These are phyloP conservation scores for Phymatocera aterrima DNA, from an alignment of 2,888 invertebrate species.

Conservation along the genomic window DNA sequence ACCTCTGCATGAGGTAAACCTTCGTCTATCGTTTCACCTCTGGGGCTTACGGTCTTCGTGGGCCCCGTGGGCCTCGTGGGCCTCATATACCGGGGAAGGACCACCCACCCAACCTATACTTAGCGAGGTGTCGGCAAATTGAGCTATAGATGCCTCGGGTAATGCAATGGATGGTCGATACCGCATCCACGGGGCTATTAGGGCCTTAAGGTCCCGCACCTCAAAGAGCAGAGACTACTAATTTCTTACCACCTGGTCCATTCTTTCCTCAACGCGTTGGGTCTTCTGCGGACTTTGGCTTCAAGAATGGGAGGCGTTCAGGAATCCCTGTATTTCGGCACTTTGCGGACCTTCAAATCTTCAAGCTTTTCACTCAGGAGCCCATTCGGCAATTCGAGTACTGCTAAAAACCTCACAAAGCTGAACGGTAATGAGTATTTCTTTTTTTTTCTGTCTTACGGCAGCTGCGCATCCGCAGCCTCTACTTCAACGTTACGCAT, in stretches of 20 bases:
- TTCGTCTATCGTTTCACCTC: slow-evolving; percentile 39
- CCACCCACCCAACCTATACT: slow-evolving; percentile 74
- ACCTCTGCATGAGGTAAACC: slow-evolving; percentile 45
- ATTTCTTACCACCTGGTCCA: slow-evolving; percentile 71
- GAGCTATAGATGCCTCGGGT: slow-evolving; percentile 73
- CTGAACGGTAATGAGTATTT: not conserved
- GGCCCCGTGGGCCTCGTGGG: slow-evolving; percentile 33
- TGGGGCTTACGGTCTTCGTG: slow-evolving; percentile 26
- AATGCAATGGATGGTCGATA: slow-evolving; percentile 70
- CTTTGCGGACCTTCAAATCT: slow-evolving; percentile 19
- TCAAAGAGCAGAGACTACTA: slow-evolving; percentile 59
- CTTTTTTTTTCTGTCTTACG: not conserved
- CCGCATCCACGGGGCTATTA: slow-evolving; percentile 68
- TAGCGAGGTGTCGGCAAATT: slow-evolving; percentile 75
- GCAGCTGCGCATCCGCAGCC: not conserved
- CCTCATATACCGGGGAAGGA: slow-evolving; percentile 55
- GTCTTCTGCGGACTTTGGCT: slow-evolving; percentile 20
- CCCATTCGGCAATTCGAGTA: not conserved
- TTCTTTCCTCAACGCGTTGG: slow-evolving; percentile 54
- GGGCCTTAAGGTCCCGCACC: slow-evolving; percentile 53
- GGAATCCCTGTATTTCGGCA: slow-evolving; percentile 40
- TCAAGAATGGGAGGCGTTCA: slow-evolving; percentile 41
- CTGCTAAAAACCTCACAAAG: not conserved
- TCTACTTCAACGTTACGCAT: not conserved
- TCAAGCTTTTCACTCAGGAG: not conserved